Evolutionary conservation across 2,888 invertebrate species (phyloP).

Genomic region (Nudaria mundana): DNA sequence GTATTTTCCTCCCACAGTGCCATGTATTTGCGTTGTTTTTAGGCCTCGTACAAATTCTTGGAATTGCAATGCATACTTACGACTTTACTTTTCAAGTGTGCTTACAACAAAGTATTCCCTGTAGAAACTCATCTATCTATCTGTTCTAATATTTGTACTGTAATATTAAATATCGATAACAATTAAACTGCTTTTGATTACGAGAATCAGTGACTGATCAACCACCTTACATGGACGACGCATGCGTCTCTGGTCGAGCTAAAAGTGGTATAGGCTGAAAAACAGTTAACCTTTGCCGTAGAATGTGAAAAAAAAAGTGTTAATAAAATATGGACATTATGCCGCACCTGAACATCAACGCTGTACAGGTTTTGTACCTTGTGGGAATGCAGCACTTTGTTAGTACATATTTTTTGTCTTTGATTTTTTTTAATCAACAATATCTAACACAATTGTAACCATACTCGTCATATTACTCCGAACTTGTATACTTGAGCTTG

Average conservation of each 20-base stretch:
- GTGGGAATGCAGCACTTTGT: conserved; percentile 66
- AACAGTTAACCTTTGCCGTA: conserved; percentile 2
- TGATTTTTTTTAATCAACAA: too few relatives aligned
- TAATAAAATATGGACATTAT: conserved; percentile 29
- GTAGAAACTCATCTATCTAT: too few relatives aligned
- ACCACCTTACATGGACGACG: conserved; percentile 52
- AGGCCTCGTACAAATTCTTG: too few relatives aligned
- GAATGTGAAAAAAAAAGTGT: conserved; percentile 18
- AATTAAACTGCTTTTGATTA: conserved; percentile 18
- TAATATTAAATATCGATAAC: conserved; percentile 8
- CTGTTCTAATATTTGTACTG: neutral
- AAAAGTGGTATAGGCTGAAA: conserved; percentile 65
- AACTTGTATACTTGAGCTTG: too few relatives aligned
- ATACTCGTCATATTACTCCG: too few relatives aligned
- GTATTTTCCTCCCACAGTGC: too few relatives aligned
- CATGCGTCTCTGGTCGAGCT: conserved; percentile 31
- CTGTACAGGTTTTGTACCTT: conserved; percentile 61
- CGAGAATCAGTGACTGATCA: conserved; percentile 22
- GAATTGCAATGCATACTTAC: too few relatives aligned
- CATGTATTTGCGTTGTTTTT: too few relatives aligned
- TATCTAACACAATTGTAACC: too few relatives aligned
- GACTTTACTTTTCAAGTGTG: too few relatives aligned
- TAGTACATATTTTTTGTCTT: conserved; percentile 40
- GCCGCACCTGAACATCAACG: conserved; percentile 44
- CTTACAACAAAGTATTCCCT: too few relatives aligned